Evolutionary conservation across 2,888 invertebrate genomes (phyloP), one percentile per base, ranked within the genome.

Genomic region (Plagiodera versicolora): DNA sequence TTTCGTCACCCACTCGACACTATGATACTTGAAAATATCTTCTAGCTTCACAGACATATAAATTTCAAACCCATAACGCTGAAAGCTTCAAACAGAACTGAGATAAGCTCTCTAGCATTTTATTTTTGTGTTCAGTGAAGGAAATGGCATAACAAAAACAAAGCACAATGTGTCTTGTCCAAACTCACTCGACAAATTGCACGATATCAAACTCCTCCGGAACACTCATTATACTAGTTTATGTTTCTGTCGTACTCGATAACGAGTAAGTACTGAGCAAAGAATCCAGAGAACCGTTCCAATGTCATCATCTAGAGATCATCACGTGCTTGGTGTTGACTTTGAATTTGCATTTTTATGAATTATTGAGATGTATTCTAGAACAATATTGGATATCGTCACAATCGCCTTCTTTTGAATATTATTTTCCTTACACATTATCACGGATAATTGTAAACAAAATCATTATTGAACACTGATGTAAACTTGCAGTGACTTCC

Each of bases 151-250:
- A 14, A 54, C 11, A 28, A 45, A 11, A 10, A 2, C 0, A 39
- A 39, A 19, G 39, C 11, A 53, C 35, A 18, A 39, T 11, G n/a
- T 9, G 45, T 46, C 14, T 14, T 39, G 8, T n/a, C 16, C 16
- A 8, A 20, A 58, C 58, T 58, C 32, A 58, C 58, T 58, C 28
- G 19, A 51, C 19, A 30, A 51, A 64, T 55, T 24, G 17, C 11
- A 54, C 45, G 14, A 60, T 56, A 50, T 54, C 20, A 52, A 56
- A 61, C 24, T 58, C 46, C n/a, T 14, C 16, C 8, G 45, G 19
- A 51, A 51, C 51, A 3, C 24, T n/a, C 45, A 51, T 50, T 20
- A 10, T 24, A 51, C 9, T n/a, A 19, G 6, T n/a, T n/a, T n/a
- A n/a, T n/a, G n/a, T n/a, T n/a, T n/a, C n/a, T n/a, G n/a, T n/a